Conservation (phyloP, 1,140 invertebrate species). For the Coelopa frigida region DNA sequence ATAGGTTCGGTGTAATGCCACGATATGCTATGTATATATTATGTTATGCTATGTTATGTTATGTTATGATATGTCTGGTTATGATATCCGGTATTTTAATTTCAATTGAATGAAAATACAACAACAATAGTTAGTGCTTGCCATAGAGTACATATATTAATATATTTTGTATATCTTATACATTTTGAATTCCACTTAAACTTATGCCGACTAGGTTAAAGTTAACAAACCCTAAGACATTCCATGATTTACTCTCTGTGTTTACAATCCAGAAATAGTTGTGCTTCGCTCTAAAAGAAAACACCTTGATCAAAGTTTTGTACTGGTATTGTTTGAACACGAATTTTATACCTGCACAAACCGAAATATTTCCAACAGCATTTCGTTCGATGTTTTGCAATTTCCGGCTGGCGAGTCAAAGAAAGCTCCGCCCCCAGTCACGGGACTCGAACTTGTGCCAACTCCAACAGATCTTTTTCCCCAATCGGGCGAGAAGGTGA, state of each 20-base stretch:
- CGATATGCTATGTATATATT: too few species aligned
- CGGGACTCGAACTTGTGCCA: constrained; percentile 11
- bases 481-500: constrained; percentile 44
- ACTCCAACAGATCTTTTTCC: constrained; percentile 35
- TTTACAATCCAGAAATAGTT: constrained; percentile 39
- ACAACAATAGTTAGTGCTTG: too few species aligned
- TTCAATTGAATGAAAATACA: neutral
- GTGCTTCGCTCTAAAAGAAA: constrained; percentile 25
- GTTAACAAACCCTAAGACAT: neutral
- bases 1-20: too few species aligned
- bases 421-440: constrained; percentile 19
- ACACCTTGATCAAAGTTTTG: neutral
- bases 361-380: constrained; percentile 40
- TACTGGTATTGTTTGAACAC: neutral
- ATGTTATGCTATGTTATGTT: too few species aligned
- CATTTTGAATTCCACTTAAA: constrained; percentile 3
- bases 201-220: constrained; percentile 13
- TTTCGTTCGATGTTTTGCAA: constrained; percentile 40
- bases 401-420: constrained; percentile 27
- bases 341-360: constrained; percentile 22
- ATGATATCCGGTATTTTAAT: too few species aligned
- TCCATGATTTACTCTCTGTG: constrained; percentile 30
- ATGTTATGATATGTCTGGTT: too few species aligned
- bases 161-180: neutral
- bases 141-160: neutral